Percentiles rank a stretch among this genome's conserved stretches.
Evolutionary conservation across 2,113 vertebrate species (phyloP).

Genomic region (Panthera tigris): DNA sequence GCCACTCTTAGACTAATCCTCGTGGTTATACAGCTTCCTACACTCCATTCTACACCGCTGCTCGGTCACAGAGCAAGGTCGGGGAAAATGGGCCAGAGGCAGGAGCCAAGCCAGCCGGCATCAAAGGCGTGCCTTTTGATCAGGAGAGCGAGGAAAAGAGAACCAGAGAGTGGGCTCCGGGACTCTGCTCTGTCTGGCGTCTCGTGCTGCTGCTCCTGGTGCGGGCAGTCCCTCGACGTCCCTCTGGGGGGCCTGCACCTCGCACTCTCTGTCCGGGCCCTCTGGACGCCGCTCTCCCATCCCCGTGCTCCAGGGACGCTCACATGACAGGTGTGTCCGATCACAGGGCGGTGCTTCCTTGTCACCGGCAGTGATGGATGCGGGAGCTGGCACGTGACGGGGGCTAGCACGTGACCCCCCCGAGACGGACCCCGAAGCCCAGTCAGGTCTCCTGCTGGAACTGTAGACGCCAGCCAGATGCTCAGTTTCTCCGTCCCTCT

Average conservation of each 20-base stretch:
- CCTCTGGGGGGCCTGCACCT: rapidly evolving
- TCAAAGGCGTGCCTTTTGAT: rapidly evolving
- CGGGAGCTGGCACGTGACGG: neutral
- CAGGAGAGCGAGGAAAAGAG: neutral
- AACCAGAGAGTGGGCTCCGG: rapidly evolving
- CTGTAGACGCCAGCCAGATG: rapidly evolving
- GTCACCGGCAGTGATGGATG: neutral
- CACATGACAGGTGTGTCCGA: neutral
- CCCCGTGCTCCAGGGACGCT: neutral
- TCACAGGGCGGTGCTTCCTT: neutral
- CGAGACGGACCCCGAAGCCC: rapidly evolving
- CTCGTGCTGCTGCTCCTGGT: rapidly evolving
- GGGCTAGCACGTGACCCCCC: neutral
- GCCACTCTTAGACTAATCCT: neutral
- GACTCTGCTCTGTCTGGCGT: neutral
- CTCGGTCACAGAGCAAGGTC: neutral
- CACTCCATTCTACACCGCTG: rapidly evolving
- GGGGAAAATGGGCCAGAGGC: neutral
- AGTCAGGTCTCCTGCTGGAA: too few species aligned
- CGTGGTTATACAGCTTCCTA: neutral
- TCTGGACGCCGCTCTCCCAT: neutral
- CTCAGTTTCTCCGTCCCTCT: neutral
- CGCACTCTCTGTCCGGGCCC: neutral
- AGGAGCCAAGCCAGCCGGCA: too few species aligned
- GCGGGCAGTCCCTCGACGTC: neutral